A percentile compares a stretch with the other conserved stretches of the same genome.
Evolutionary conservation across 2,888 invertebrate species (phyloP).

Genomic region (Cantharis nigra): DNA sequence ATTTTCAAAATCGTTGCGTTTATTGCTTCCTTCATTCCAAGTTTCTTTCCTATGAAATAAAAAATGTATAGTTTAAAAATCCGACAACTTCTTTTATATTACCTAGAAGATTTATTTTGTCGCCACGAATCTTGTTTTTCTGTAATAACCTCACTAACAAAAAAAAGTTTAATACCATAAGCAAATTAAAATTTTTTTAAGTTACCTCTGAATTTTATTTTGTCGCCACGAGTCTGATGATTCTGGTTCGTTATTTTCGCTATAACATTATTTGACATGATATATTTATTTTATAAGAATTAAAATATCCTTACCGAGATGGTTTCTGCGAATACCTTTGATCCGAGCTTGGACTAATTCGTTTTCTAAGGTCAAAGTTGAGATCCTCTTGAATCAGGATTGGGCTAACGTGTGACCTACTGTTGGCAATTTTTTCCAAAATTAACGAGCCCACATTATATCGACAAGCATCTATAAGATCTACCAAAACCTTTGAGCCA

Average conservation of each 20-base stretch:
- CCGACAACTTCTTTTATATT: neutral
- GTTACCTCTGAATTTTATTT: neutral
- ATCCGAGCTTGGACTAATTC: slow-evolving; percentile 18
- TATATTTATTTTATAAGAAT: neutral
- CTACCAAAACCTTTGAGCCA: slow-evolving; percentile 63
- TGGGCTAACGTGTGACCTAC: slow-evolving; percentile 48
- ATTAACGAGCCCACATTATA: slow-evolving; percentile 52
- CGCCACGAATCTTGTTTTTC: slow-evolving; percentile 15
- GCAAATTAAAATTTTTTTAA: neutral
- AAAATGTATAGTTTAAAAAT: neutral
- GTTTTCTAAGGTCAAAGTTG: slow-evolving; percentile 45
- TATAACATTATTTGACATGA: neutral
- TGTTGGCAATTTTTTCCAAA: slow-evolving; percentile 49
- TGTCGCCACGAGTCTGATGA: neutral
- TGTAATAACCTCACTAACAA: neutral
- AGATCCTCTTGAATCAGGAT: slow-evolving; percentile 50
- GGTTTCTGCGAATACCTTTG: slow-evolving; percentile 1
- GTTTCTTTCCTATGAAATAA: neutral
- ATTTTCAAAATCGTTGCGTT: slow-evolving; percentile 4
- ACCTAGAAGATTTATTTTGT: slow-evolving; percentile 28
- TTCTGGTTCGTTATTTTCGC: neutral
- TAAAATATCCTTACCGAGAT: slow-evolving; percentile 12
- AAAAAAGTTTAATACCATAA: neutral
- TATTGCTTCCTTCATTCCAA: neutral
- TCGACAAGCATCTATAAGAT: slow-evolving; percentile 62